Conservation (phyloP, 2,888 invertebrate genomes). For the Nemurella pictetii region DNA sequence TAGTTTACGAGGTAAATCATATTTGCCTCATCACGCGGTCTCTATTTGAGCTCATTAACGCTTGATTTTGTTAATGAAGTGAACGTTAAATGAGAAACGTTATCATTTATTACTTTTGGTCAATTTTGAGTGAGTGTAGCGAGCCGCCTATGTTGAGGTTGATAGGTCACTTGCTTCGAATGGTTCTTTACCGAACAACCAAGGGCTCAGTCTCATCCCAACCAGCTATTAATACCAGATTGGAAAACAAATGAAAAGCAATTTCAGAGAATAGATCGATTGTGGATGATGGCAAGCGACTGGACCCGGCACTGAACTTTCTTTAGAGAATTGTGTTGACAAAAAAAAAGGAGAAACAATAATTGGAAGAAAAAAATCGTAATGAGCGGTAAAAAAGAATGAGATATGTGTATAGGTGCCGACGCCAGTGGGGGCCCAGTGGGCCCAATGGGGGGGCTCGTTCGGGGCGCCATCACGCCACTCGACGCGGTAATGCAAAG, state of each 20-base stretch:
- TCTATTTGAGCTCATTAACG: slow-evolving; percentile 22
- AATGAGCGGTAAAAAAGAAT: slow-evolving; percentile 20
- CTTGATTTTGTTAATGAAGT: slow-evolving; percentile 28
- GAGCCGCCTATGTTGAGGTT: not conserved
- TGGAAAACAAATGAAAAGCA: slow-evolving; percentile 39
- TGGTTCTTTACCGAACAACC: not conserved
- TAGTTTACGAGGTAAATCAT: not conserved
- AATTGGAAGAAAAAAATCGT: slow-evolving; percentile 1
- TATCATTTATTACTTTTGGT: slow-evolving; percentile 27
- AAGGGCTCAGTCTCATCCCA: not conserved
- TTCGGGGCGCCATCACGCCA: slow-evolving; percentile 2
- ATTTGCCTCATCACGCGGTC: not conserved
- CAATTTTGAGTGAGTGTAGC: slow-evolving; percentile 2
- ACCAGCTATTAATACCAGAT: slow-evolving; percentile 12
- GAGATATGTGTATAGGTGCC: not conserved
- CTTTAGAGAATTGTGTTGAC: slow-evolving; percentile 16
- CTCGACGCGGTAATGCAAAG: too few species aligned
- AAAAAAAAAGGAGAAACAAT: slow-evolving; percentile 3
- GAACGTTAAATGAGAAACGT: slow-evolving; percentile 24
- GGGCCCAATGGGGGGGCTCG: slow-evolving; percentile 8
- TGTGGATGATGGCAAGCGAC: not conserved
- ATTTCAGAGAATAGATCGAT: slow-evolving; percentile 36
- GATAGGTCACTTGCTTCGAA: not conserved
- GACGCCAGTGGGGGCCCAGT: too few species aligned
- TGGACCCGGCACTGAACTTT: slow-evolving; percentile 12